These are phyloP conservation scores for Clarias magur DNA, from an alignment of 2,113 vertebrate genomes.

Conservation along the genomic window DNA sequence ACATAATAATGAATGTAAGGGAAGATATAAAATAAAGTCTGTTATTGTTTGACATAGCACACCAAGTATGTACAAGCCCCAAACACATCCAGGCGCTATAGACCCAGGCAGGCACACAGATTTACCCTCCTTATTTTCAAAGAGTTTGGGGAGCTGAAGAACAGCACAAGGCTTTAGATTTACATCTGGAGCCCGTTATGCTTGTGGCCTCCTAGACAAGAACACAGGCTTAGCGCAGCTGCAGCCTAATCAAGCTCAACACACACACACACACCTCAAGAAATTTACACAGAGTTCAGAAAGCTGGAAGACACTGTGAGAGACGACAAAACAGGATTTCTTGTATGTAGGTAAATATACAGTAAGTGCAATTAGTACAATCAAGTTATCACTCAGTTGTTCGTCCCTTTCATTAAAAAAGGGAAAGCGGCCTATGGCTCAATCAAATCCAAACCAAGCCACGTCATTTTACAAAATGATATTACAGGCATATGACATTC, in stretches of 20 bases:
- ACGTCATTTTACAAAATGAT: constrained; percentile 26
- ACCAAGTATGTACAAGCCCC: neutral
- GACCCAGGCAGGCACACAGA: constrained; percentile 52
- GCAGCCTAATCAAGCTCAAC: constrained; percentile 70
- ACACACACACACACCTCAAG: constrained; percentile 34
- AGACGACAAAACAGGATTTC: neutral
- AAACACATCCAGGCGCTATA: constrained; percentile 14
- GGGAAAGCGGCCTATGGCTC: neutral
- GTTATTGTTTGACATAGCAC: neutral
- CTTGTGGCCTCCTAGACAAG: constrained; percentile 69
- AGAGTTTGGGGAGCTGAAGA: constrained; percentile 66
- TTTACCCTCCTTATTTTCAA: constrained; percentile 71
- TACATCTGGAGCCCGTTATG: constrained; percentile 76
- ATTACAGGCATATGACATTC: constrained; percentile 43
- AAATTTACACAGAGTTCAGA: constrained; percentile 12
- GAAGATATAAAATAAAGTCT: neutral
- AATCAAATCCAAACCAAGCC: neutral
- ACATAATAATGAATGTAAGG: no score
- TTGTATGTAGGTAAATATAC: neutral
- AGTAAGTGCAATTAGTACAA: neutral
- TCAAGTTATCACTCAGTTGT: neutral
- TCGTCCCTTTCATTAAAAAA: neutral
- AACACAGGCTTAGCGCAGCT: constrained; percentile 69
- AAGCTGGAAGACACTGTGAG: neutral
- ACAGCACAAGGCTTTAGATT: constrained; percentile 74